Evolutionary conservation across 2,797 vertebrate species (phyloP).

Genomic region (Cebuella pygmaea): DNA sequence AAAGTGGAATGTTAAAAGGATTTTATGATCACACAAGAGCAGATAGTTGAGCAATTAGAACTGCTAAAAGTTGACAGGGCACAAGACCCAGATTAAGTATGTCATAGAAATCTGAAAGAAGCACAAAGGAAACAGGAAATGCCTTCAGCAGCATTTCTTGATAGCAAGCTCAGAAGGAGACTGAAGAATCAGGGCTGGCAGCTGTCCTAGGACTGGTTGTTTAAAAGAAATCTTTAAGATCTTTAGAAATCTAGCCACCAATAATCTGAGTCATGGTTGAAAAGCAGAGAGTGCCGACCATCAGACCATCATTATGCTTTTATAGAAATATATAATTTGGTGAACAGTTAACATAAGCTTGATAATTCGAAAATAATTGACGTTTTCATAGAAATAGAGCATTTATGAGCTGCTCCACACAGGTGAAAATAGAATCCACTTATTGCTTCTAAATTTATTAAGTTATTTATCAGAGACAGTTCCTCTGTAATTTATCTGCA

Average conservation of each 20-base stretch:
- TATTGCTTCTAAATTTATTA: slow-evolving; percentile 55
- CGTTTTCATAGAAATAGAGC: slow-evolving; percentile 11
- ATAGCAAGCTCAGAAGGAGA: slow-evolving; percentile 65
- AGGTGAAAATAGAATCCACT: slow-evolving; percentile 25
- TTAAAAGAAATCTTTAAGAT: slow-evolving; percentile 42
- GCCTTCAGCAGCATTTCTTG: slow-evolving; percentile 71
- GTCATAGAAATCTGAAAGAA: slow-evolving; percentile 77
- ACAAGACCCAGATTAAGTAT: slow-evolving; percentile 82
- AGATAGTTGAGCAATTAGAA: slow-evolving; percentile 86
- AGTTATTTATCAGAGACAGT: neutral
- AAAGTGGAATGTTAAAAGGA: slow-evolving; percentile 84
- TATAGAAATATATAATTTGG: neutral
- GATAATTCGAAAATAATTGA: slow-evolving; percentile 54
- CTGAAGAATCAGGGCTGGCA: neutral
- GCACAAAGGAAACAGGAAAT: slow-evolving; percentile 80
- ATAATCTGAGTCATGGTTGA: slow-evolving; percentile 60
- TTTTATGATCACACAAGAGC: slow-evolving; percentile 81
- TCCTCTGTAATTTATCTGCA: neutral
- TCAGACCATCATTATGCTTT: slow-evolving; percentile 19
- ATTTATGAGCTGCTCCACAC: neutral
- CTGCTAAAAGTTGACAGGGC: slow-evolving; percentile 85
- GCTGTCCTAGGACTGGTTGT: neutral
- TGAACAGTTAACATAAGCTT: slow-evolving; percentile 40
- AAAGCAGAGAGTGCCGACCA: slow-evolving; percentile 3
- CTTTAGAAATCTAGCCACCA: slow-evolving; percentile 66